Conservation (phyloP, 1,140 invertebrate species). For the Cyrtorhinus lividipennis region DNA sequence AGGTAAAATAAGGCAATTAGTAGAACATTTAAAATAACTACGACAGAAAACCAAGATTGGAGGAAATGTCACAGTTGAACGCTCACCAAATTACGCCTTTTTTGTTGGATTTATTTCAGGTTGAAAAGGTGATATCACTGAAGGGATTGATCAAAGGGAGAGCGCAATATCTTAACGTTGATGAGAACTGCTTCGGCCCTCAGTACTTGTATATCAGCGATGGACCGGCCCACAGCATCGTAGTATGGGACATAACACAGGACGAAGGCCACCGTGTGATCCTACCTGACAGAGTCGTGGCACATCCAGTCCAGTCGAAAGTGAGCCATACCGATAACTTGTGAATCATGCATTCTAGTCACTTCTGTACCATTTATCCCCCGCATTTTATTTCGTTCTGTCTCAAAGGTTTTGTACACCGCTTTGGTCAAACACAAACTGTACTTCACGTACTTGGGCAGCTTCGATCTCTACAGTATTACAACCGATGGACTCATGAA, state of each 20-base stretch:
- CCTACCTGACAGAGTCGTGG: slow-evolving; percentile 26
- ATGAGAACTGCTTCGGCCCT: slow-evolving; percentile 34
- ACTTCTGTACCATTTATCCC: too few relatives aligned
- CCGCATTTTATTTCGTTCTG: too few relatives aligned
- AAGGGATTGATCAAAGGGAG: slow-evolving; percentile 24
- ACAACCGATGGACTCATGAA: slow-evolving; percentile 37
- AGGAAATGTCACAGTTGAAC: too few relatives aligned
- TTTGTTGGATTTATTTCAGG: too few relatives aligned
- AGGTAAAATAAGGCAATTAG: too few relatives aligned
- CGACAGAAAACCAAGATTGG: too few relatives aligned
- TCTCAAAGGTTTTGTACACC: slow-evolving; percentile 42
- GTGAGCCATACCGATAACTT: too few relatives aligned
- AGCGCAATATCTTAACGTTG: slow-evolving; percentile 45
- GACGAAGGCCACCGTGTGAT: slow-evolving; percentile 30
- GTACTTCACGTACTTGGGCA: slow-evolving; percentile 41
- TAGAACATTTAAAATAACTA: too few relatives aligned
- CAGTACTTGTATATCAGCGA: slow-evolving; percentile 39
- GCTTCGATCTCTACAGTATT: slow-evolving; percentile 37
- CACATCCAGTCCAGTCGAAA: slow-evolving; percentile 23
- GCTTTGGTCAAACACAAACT: slow-evolving; percentile 37
- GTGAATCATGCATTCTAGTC: too few relatives aligned
- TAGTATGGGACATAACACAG: slow-evolving; percentile 43
- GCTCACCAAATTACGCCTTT: too few relatives aligned
- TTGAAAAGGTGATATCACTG: neutral
- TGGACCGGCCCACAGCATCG: slow-evolving; percentile 40